Evolutionary conservation across 2,797 vertebrate species (phyloP).

Genomic region (Lacerta agilis): DNA sequence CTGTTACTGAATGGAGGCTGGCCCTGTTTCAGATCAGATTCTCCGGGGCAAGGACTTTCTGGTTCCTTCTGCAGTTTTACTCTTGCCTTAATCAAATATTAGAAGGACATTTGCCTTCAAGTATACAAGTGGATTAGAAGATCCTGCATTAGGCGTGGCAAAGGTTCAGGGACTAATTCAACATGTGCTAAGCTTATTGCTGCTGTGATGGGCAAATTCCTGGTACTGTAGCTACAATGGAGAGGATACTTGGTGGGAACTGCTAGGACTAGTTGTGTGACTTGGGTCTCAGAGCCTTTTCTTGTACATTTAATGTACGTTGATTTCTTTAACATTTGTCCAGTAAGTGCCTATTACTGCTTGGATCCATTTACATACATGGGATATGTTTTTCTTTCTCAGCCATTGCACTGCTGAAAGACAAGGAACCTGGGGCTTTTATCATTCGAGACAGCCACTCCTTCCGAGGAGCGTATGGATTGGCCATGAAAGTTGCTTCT

Average conservation of each 20-base stretch:
- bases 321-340: neutral
- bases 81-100: neutral
- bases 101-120: slow-evolving; percentile 4
- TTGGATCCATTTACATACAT: slow-evolving; percentile 16
- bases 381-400: neutral
- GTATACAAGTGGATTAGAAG: neutral
- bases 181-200: no score
- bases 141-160: neutral
- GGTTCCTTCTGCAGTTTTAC: neutral
- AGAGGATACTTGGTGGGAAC: no score
- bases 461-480: slow-evolving; percentile 94
- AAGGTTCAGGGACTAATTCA: no score
- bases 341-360: neutral
- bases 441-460: slow-evolving; percentile 98
- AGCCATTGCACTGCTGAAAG: slow-evolving; percentile 93
- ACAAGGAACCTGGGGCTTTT: slow-evolving; percentile 95
- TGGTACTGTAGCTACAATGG: no score
- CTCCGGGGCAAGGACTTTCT: neutral
- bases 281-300: neutral
- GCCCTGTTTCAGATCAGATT: slow-evolving; percentile 16
- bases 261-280: no score
- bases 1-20: slow-evolving; percentile 13
- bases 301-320: neutral
- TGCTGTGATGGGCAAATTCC: no score
- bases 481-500: slow-evolving; percentile 97